phyloP scores from a whole-genome alignment of 2,113 vertebrate genomes.

The Amia ocellicauda region DNA sequence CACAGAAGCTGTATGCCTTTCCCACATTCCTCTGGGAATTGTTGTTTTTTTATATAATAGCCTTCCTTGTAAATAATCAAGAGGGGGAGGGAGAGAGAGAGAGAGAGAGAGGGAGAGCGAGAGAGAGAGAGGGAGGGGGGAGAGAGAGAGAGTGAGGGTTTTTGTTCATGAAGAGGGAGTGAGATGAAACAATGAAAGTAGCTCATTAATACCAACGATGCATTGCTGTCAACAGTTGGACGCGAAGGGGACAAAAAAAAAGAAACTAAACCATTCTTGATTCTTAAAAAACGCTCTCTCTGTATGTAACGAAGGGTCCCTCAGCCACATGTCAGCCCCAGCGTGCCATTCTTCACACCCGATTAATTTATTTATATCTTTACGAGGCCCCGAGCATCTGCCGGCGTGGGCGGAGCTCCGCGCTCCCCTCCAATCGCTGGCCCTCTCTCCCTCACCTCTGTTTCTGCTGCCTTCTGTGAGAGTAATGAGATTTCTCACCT shows the following conservation, averaged over 20 bases:
- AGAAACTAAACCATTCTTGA: not conserved
- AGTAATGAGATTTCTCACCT: slow-evolving; percentile 37
- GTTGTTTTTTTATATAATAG: slow-evolving; percentile 51
- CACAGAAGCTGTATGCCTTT: slow-evolving; percentile 49
- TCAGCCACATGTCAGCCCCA: slow-evolving; percentile 13
- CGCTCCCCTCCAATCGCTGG: no score
- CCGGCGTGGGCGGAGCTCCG: slow-evolving; percentile 37
- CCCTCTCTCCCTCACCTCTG: slow-evolving; percentile 34
- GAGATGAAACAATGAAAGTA: no score
- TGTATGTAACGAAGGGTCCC: no score
- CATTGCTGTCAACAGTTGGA: not conserved
- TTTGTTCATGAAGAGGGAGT: no score
- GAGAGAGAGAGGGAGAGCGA: slow-evolving; percentile 23
- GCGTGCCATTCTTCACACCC: slow-evolving; percentile 21
- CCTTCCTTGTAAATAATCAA: slow-evolving; percentile 47
- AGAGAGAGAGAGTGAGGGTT: no score
- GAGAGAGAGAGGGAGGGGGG: no score
- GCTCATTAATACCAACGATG: no score
- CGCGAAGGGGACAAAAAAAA: not conserved
- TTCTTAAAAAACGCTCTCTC: no score
- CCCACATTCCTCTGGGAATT: slow-evolving; percentile 51
- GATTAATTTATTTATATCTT: slow-evolving; percentile 42
- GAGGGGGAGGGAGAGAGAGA: slow-evolving; percentile 32
- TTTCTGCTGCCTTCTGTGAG: slow-evolving; percentile 17
- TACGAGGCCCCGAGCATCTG: slow-evolving; percentile 35